Evolutionary conservation across 2,113 vertebrate species (phyloP), one percentile per base, ranked within the genome.

Genomic region (Hoplias malabaricus): DNA sequence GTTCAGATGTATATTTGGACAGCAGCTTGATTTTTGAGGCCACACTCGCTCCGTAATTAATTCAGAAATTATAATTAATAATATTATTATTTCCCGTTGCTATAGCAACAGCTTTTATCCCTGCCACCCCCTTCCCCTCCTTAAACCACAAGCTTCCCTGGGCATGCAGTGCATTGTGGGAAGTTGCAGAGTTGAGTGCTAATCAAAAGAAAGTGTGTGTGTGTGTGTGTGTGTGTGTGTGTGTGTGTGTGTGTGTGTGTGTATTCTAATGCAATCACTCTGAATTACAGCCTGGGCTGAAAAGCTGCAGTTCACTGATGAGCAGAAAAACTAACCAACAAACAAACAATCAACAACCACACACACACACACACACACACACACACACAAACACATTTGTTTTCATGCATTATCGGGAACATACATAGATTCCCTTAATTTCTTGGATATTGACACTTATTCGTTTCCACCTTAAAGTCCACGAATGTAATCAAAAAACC

Each of bases 231-330:
- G 54, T 57, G 34, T n/a, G 48, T 13, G 73, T 75, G 62, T 66
- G 25, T 29, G 25, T 21, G 54, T 29, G 23, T 57, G 8, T 56
- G 50, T 54, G 25, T 57, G 13, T n/a, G 25, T 31, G 36, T 31
- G 54, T 69, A 80, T 80, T 75, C 72, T 75, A 75, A 75, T 80
- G 79, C 73, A 80, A 80, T 80, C 79, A 80, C 23, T 70, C 56
- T 75, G 61, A 80, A 80, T 80, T 75, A 80, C 69, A 61, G 71
- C 66, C 66, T 80, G 54, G 19, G 54, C 73, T 69, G 73, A 36
- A 57, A 46, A 62, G 66, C 46, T 56, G 73, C 19, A 31, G 46
- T 54, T 80, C 48, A 68, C 71, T 80, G 78, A 80, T 80, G 78
- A 80, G 65, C 72, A 63, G 54, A 53, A 72, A 69, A 43, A 63